Evolutionary conservation across 1,140 invertebrate species (phyloP).

Genomic region (Temnothorax nylanderi): DNA sequence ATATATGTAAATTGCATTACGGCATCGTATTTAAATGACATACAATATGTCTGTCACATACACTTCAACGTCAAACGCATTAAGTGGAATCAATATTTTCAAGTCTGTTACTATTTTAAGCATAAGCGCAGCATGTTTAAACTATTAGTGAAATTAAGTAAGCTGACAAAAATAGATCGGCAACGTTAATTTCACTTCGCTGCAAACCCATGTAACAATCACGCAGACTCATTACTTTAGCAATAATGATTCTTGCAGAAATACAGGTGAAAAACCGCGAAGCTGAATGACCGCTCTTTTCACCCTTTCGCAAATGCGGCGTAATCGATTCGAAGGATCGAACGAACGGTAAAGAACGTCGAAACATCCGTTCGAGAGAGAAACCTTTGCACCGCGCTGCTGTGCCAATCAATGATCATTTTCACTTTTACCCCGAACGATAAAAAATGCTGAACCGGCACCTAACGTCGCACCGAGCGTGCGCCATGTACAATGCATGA

Average conservation of each 20-base stretch:
- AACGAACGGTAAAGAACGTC: conserved; percentile 5
- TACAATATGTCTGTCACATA: background rate
- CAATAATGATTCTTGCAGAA: conserved; percentile 14
- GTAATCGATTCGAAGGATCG: conserved; percentile 12
- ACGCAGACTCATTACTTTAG: background rate
- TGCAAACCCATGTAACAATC: background rate
- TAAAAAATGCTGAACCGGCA: conserved; percentile 26
- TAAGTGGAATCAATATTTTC: conserved; percentile 18
- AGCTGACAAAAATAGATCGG: background rate
- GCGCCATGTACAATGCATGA: conserved; percentile 8
- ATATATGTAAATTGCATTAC: background rate
- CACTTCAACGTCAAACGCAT: background rate
- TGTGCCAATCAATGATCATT: conserved; percentile 30
- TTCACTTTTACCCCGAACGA: conserved; percentile 47
- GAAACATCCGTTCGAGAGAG: conserved; percentile 25
- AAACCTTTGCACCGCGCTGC: conserved; percentile 45
- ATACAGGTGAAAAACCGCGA: conserved; percentile 4
- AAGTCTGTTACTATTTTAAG: background rate
- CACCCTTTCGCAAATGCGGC: conserved; percentile 27
- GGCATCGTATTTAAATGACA: background rate
- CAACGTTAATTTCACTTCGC: background rate
- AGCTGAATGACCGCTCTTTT: conserved; percentile 19
- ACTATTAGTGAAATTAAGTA: background rate
- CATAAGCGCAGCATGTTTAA: background rate
- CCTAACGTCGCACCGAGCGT: background rate